These are phyloP conservation scores for Carassius carassius DNA, from an alignment of 2,113 vertebrate genomes.

Conservation along the genomic window DNA sequence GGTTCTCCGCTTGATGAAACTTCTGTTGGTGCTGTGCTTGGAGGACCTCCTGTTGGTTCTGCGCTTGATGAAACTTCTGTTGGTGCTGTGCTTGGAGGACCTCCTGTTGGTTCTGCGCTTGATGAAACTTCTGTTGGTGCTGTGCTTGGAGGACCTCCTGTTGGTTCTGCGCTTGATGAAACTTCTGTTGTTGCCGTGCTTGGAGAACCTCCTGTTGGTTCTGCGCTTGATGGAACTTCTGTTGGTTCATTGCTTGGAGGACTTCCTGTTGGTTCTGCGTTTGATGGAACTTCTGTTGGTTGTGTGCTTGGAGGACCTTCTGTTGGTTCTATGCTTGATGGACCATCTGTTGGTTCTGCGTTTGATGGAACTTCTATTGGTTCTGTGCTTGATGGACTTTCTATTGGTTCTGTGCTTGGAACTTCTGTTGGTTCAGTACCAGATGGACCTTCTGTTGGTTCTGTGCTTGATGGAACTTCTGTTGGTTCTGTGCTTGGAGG, in stretches of 20 bases:
- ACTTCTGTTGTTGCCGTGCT: background rate
- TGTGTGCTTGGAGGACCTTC: accelerated
- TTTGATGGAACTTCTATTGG: background rate
- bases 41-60: background rate
- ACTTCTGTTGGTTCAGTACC: background rate
- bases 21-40: background rate
- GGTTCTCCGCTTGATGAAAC: background rate
- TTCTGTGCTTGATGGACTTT: background rate
- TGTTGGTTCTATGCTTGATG: background rate
- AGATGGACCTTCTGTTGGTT: background rate
- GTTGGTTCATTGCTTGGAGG: background rate
- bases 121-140: background rate
- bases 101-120: background rate
- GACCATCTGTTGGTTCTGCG: background rate
- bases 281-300: background rate
- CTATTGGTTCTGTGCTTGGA: background rate
- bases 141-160: background rate
- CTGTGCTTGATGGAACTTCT: background rate
- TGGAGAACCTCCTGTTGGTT: background rate
- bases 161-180: background rate
- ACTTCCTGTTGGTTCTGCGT: accelerated
- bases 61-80: background rate
- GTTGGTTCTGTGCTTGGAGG: background rate
- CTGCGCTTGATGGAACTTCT: background rate
- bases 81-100: background rate